These are phyloP conservation scores for Macrocentrus cingulum DNA, from an alignment of 1,140 invertebrate species.

Conservation along the genomic window DNA sequence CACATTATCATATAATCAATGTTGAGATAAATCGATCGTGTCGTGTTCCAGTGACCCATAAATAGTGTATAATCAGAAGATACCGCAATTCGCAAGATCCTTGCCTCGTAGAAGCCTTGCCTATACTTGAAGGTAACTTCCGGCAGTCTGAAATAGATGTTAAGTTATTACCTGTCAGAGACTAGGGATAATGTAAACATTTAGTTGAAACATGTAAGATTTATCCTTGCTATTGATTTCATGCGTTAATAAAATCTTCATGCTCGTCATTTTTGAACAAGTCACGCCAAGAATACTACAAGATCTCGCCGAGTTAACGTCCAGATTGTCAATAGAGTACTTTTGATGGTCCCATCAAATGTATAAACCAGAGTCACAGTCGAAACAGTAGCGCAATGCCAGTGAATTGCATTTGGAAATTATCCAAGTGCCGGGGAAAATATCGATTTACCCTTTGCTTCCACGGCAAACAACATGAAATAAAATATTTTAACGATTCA, in stretches of 20 bases:
- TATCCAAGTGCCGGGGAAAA: conserved; percentile 11
- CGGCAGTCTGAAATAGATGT: too few species aligned
- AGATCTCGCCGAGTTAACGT: conserved; percentile 1
- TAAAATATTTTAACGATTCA: neutral
- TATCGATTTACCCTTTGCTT: conserved; percentile 4
- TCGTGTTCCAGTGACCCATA: conserved; percentile 20
- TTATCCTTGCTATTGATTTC: conserved; percentile 10
- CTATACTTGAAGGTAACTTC: too few species aligned
- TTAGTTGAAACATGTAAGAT: too few species aligned
- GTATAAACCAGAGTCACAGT: neutral
- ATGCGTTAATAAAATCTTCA: neutral
- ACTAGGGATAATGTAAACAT: too few species aligned
- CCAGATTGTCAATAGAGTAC: neutral
- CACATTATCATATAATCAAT: conserved; percentile 2
- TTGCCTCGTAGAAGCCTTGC: too few species aligned
- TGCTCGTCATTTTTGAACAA: neutral
- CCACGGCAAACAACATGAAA: neutral
- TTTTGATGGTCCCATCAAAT: conserved; percentile 7
- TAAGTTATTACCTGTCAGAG: too few species aligned
- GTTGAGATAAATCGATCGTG: neutral
- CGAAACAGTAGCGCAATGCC: neutral
- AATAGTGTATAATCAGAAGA: conserved; percentile 8
- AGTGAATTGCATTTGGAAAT: conserved; percentile 1
- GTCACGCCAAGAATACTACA: conserved; percentile 2
- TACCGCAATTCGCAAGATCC: neutral